A percentile compares a stretch with the other conserved stretches of the same genome.
Evolutionary conservation across 2,888 invertebrate species (phyloP).

Genomic region (Polymixis flavicincta): DNA sequence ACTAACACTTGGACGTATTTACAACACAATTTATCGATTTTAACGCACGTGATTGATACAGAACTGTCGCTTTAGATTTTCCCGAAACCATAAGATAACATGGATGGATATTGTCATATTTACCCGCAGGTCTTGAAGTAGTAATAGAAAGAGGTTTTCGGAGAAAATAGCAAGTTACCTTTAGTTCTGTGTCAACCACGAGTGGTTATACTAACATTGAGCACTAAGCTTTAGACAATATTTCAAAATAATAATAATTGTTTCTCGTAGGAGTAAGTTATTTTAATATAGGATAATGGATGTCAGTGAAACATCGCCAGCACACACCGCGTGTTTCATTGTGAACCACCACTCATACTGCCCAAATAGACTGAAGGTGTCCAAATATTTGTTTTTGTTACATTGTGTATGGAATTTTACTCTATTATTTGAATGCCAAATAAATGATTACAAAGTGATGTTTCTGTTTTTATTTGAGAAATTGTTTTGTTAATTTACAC

Average conservation of each 20-base stretch:
- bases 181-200: conserved; percentile 24
- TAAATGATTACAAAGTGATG: conserved; percentile 81
- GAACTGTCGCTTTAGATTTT: background rate
- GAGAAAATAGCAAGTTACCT: background rate
- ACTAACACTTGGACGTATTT: conserved; percentile 47
- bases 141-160: background rate
- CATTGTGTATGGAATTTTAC: conserved; percentile 86
- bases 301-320: conserved; percentile 62
- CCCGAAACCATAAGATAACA: background rate
- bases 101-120: conserved; percentile 20
- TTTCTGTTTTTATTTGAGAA: conserved; percentile 71
- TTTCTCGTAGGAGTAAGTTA: conserved; percentile 71
- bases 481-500: conserved; percentile 50
- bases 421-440: conserved; percentile 90
- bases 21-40: conserved; percentile 37
- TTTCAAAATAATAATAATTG: conserved; percentile 59
- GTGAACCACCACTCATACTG: conserved; percentile 78
- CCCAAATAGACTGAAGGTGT: conserved; percentile 89
- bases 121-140: conserved; percentile 4
- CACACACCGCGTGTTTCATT: conserved; percentile 65
- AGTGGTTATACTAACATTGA: conserved; percentile 49
- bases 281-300: conserved; percentile 70
- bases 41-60: conserved; percentile 25
- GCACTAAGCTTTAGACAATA: conserved; percentile 66
- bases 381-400: conserved; percentile 90